Base-by-base conservation (phyloP, 2,113 vertebrate genomes). In the Austrofundulus limnaeus region DNA sequence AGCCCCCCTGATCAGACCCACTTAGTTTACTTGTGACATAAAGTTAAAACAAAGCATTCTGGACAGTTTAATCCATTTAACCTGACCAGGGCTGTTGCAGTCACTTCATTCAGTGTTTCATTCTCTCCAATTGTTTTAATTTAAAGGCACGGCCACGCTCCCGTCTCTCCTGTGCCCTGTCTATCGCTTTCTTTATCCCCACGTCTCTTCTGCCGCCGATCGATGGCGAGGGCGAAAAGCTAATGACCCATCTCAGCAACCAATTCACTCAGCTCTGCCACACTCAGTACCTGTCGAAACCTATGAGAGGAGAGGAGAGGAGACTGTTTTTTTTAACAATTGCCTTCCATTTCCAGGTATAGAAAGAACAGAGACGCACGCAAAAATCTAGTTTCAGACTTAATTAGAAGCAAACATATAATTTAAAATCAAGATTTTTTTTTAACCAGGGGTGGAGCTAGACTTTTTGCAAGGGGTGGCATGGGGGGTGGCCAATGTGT, bases 221-320 rank as follows among this genome's bases (percentile, higher is more conserved):
- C 88, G 84, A 90, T 90, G 80, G 77, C 16, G 41, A 78, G 87
- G 87, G 87, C 72, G 43, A 87, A 83, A 87, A 90, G 84, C 85
- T 89, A 90, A 90, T 90, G 88, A 90, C 87, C 85, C 87, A 81
- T 89, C 84, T 88, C 85, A 80, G 83, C 87, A 87, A 88, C 82
- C 88, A 90, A 90, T 90, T 90, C 88, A 89, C 84, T 89, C 87
- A 82, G 84, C 81, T 80, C 79, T 68, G 76, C 88, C 83, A 80
- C 85, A 79, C 82, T 89, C 88, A 82, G 81, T 88, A 87, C 80
- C 85, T 90, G 88, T 88, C 88, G 47, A 77, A 81, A 81, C 61
- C 78, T 50, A 81, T 86, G 86, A 90, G 77, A 31, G 38, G 61
- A 55, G 24, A 58, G 37, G 34, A 51, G 64, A 51, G 60, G 57